phyloP scores from a whole-genome alignment of 2,888 invertebrate genomes.

The Nemotelus pantherinus region DNA sequence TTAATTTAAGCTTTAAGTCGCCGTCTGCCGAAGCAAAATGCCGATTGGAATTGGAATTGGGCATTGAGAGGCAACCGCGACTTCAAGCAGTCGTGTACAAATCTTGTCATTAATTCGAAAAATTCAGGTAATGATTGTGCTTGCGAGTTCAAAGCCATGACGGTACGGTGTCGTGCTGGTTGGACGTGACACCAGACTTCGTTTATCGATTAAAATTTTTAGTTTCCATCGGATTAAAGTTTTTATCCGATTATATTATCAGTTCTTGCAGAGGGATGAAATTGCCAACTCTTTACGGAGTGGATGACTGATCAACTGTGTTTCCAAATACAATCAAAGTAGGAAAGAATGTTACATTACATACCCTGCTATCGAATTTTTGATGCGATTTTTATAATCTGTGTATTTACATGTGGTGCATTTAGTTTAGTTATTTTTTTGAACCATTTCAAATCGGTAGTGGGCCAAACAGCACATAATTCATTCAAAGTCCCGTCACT shows the following conservation, averaged over 20 bases:
- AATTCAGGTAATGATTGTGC: constrained; percentile 41
- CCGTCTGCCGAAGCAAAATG: neutral
- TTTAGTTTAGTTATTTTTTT: neutral
- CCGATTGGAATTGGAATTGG: neutral
- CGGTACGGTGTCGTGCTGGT: constrained; percentile 39
- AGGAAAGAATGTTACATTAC: neutral
- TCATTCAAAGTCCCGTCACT: neutral
- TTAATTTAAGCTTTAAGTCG: constrained; percentile 37
- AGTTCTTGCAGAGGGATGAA: constrained; percentile 27
- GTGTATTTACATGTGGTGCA: neutral
- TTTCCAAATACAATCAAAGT: neutral
- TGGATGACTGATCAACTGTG: constrained; percentile 2
- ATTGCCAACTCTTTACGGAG: neutral
- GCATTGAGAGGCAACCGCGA: constrained; percentile 2
- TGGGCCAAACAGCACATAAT: neutral
- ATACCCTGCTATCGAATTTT: too few relatives aligned
- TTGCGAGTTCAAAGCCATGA: constrained; percentile 37
- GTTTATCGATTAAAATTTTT: constrained; percentile 43
- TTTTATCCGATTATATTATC: constrained; percentile 41
- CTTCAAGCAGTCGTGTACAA: constrained; percentile 32
- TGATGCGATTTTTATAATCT: too few relatives aligned
- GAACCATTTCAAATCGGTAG: neutral
- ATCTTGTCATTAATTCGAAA: constrained; percentile 38
- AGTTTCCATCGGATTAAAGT: constrained; percentile 39
- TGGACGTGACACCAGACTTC: constrained; percentile 42